Evolutionary conservation across 2,888 invertebrate genomes (phyloP).

Genomic region (Phortica magna): DNA sequence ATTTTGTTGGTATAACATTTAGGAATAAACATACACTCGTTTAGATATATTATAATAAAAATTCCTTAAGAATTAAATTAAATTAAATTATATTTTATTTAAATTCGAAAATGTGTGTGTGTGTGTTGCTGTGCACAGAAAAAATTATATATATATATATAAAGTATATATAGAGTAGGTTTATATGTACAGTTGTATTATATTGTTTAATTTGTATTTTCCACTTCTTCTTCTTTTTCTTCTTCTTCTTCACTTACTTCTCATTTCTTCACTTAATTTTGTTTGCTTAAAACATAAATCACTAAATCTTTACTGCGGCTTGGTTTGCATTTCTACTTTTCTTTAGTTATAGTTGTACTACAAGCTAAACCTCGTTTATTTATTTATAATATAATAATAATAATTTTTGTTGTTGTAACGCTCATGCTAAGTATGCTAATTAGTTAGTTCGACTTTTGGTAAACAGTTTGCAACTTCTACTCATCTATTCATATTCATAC

Average conservation of each 20-base stretch:
- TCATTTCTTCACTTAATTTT: conserved; percentile 19
- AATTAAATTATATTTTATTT: conserved; percentile 34
- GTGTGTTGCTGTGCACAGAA: conserved; percentile 43
- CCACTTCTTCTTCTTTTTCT: neutral
- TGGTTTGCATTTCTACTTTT: conserved; percentile 29
- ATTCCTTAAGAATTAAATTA: conserved; percentile 30
- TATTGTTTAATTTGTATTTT: neutral
- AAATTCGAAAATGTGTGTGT: conserved; percentile 35
- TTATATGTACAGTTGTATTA: conserved; percentile 4
- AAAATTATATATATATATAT: conserved; percentile 49
- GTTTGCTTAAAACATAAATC: conserved; percentile 40
- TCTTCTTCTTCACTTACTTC: conserved; percentile 20
- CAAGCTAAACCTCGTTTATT: conserved; percentile 26
- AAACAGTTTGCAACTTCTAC: conserved; percentile 39
- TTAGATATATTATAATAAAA: conserved; percentile 7
- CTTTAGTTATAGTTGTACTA: conserved; percentile 38
- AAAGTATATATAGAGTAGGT: neutral
- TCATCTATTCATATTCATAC: conserved; percentile 17
- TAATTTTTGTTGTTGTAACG: too few relatives aligned
- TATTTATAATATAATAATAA: neutral
- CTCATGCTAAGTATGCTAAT: conserved; percentile 41
- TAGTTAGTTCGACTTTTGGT: conserved; percentile 55
- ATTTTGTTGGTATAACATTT: conserved; percentile 8
- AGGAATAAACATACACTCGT: neutral
- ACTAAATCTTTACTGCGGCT: conserved; percentile 46